A percentile compares a stretch with the other conserved stretches of the same genome.
Evolutionary conservation across 2,888 invertebrate genomes (phyloP).

Genomic region (Thelaira solivaga): DNA sequence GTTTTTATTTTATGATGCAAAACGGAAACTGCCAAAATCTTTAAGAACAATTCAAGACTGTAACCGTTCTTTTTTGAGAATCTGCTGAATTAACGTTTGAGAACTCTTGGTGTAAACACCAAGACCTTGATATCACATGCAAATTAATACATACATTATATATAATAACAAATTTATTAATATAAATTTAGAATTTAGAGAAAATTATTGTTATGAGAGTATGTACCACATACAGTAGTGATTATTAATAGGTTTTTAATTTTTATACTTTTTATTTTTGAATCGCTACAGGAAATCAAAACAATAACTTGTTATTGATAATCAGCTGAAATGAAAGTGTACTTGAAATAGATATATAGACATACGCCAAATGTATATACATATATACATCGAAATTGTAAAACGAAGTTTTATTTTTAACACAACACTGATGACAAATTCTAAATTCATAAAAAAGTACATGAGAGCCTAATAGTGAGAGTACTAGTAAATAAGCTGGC

Average conservation of each 20-base stretch:
- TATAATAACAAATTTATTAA: background rate
- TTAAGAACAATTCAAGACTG: no score
- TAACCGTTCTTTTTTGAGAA: no score
- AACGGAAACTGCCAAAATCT: no score
- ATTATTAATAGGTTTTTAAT: background rate
- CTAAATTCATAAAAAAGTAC: background rate
- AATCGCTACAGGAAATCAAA: conserved; percentile 44
- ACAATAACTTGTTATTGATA: conserved; percentile 12
- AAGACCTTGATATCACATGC: no score
- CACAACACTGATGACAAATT: conserved; percentile 17
- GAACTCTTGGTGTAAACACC: no score
- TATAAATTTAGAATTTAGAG: no score
- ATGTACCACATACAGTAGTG: background rate
- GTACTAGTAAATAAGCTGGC: background rate
- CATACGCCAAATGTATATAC: no score
- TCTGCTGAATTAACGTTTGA: no score
- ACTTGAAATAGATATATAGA: conserved; percentile 57
- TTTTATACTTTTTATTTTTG: background rate
- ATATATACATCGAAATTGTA: conserved; percentile 61
- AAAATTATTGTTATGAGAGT: background rate
- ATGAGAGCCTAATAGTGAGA: background rate
- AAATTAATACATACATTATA: no score
- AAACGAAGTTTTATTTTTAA: conserved; percentile 12
- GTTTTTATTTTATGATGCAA: no score
- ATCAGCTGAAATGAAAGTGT: conserved; percentile 61